phyloP scores from a whole-genome alignment of 2,113 vertebrate species.

The Clarias gariepinus region DNA sequence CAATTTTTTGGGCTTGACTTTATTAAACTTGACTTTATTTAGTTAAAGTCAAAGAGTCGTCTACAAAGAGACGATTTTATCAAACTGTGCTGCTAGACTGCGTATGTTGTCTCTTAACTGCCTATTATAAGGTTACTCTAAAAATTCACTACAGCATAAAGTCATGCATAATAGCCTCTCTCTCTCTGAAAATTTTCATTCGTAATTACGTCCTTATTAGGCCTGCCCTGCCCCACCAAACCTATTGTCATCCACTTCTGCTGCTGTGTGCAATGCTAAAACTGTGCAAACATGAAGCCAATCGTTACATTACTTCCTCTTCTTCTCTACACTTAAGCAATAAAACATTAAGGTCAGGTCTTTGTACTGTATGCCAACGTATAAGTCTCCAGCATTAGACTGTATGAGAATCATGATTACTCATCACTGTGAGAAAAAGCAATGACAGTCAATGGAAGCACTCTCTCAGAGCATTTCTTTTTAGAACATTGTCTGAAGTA shows the following conservation, averaged over 20 bases:
- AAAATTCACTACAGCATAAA: neutral
- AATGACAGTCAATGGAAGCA: neutral
- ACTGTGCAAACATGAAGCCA: neutral
- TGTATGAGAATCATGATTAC: neutral
- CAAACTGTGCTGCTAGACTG: neutral
- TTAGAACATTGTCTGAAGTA: neutral
- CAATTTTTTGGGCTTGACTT: neutral
- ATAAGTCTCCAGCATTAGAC: neutral
- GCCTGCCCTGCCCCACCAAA: neutral
- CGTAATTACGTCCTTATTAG: neutral
- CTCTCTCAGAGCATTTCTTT: neutral
- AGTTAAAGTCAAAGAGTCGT: too few species aligned
- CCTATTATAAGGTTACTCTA: neutral
- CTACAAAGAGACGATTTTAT: neutral
- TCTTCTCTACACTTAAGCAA: neutral
- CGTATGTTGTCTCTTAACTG: neutral
- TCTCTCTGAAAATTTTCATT: neutral
- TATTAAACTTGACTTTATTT: neutral
- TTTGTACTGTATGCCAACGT: neutral
- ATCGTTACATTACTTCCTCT: neutral
- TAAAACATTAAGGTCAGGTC: neutral
- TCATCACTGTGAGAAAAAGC: neutral
- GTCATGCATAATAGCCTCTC: neutral
- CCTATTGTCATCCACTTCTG: neutral
- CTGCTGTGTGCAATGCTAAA: neutral